Conservation (phyloP, 1,140 invertebrate genomes). For the Drosophila bifasciata region DNA sequence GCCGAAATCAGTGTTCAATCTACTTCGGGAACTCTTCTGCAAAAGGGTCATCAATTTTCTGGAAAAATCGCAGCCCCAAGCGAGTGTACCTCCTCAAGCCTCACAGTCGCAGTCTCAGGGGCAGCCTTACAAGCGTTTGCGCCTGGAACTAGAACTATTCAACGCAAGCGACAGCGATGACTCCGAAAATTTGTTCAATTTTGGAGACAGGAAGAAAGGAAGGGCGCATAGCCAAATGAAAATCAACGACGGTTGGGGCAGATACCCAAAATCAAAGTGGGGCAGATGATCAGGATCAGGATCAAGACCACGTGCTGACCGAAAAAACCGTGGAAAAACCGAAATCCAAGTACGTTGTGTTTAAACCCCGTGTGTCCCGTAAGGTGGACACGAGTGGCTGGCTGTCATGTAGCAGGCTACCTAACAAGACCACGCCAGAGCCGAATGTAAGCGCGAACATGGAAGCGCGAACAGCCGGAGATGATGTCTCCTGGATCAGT, state of each 20-base stretch:
- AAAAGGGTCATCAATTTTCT: conserved; percentile 54
- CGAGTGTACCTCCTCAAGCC: neutral
- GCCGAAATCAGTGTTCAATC: neutral
- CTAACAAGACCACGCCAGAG: conserved; percentile 39
- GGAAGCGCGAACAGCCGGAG: neutral
- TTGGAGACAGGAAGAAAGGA: conserved; percentile 45
- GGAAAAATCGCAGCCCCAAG: conserved; percentile 48
- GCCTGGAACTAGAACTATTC: conserved; percentile 30
- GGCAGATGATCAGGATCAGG: conserved; percentile 21
- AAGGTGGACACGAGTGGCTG: conserved; percentile 61
- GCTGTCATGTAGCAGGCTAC: conserved; percentile 68
- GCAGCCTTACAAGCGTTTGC: conserved; percentile 51
- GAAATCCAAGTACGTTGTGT: conserved; percentile 59
- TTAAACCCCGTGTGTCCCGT: conserved; percentile 36
- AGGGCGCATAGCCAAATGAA: neutral
- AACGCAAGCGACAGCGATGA: conserved; percentile 67
- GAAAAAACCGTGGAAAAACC: conserved; percentile 3
- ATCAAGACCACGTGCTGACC: conserved; percentile 35
- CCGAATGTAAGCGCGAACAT: conserved; percentile 1
- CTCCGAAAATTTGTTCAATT: conserved; percentile 63
- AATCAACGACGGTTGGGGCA: conserved; percentile 43
- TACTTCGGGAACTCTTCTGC: neutral
- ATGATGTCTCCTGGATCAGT: conserved; percentile 6
- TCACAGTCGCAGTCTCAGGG: conserved; percentile 7
- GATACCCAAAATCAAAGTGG: conserved; percentile 2